Base-by-base conservation (phyloP, 2,888 invertebrate species). In the Pyrgus malvae region DNA sequence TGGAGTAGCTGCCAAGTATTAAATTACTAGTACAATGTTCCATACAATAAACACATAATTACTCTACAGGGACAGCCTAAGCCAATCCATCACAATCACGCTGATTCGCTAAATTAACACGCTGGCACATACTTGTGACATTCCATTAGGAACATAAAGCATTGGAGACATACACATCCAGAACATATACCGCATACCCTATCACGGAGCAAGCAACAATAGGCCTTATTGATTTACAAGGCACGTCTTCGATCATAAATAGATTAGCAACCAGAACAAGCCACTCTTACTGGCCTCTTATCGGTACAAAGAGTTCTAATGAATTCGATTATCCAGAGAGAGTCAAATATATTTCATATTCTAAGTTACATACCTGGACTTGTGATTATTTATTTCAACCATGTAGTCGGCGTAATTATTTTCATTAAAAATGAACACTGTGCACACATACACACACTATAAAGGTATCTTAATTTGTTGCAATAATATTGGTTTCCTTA, bases 321-420 rank as follows among this genome's bases (percentile, higher is more conserved):
- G 76, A 85, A 86, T 83, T 82, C 70, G 77, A 85, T 86, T 83
- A 84, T 78, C 75, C 72, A 71, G 66, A 70, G 69, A 72, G 70
- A 59, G 51, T 60, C 58, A 59, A 62, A 61, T 59, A 55, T 25
- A 58, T 54, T 51, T 54, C 44, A 33, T 48, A 25, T 25, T 19
- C 40, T 3, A 16, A 8, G 48, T 29, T 27, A 19, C 29, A 14
- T 14, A 35, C 48, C 14, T 46, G 33, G 38, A 16, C 58, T 46
- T 48, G 31, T 33, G 40, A 40, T 53, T 40, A 33, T 54, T 54
- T 53, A 31, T 53, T n/a, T 6, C 25, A 50, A 12, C 25, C 35
- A 25, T 27, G 14, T 17, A 31, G 29, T 45, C 38, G 38, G 23
- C 29, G 45, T 53, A 53, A 21, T 51, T 37, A 35, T 27, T 27